Conservation (phyloP, 2,888 invertebrate species). For the Danaus chrysippus region DNA sequence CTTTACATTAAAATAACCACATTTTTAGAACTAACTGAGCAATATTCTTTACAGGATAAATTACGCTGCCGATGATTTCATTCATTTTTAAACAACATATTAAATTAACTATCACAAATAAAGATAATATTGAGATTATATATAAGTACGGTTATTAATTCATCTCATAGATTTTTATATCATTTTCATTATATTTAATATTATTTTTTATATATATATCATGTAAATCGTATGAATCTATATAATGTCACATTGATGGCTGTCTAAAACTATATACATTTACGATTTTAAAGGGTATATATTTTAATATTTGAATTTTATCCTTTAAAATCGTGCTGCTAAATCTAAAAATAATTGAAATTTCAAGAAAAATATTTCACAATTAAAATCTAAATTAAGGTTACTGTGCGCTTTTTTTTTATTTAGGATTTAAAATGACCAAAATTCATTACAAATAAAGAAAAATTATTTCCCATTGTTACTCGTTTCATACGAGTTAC, state of each 20-base stretch:
- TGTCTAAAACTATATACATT: not conserved
- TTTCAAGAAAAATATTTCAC: constrained; percentile 41
- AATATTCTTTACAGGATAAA: too few species aligned
- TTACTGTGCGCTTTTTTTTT: constrained; percentile 73
- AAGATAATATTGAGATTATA: too few species aligned
- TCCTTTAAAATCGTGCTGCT: constrained; percentile 21
- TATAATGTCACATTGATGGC: constrained; percentile 1
- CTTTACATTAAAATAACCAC: too few species aligned
- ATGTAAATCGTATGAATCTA: too few species aligned
- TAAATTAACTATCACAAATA: too few species aligned
- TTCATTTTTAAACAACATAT: too few species aligned
- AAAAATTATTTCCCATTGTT: constrained; percentile 20
- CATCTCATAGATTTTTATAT: too few species aligned
- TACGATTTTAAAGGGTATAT: constrained; percentile 1
- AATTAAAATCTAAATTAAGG: constrained; percentile 42
- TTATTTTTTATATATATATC: too few species aligned
- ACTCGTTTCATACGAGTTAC: constrained; percentile 2
- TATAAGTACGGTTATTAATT: too few species aligned
- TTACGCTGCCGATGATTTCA: too few species aligned
- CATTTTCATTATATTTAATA: too few species aligned
- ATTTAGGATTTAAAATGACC: constrained; percentile 53
- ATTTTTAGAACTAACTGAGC: too few species aligned
- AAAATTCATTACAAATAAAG: constrained; percentile 37
- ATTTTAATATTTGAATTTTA: constrained; percentile 31
- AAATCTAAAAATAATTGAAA: constrained; percentile 35